Base-by-base conservation (phyloP, 2,113 vertebrate genomes). In the Pteropus alecto region DNA sequence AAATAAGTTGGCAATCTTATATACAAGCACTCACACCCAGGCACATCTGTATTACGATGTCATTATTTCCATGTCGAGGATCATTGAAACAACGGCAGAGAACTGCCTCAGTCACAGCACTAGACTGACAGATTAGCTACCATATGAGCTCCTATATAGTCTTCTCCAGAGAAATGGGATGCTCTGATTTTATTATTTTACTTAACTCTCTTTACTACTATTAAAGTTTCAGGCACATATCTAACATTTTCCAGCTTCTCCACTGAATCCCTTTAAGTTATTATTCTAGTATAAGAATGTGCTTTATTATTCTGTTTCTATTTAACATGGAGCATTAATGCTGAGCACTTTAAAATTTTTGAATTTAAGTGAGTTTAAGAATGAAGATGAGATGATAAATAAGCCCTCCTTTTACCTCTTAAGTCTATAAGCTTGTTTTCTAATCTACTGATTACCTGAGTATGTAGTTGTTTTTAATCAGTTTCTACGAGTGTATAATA, bases 311-410 rank as follows among this genome's bases (percentile, higher is more conserved):
- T 93, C 84, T 90, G 68, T 65, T 83, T 95, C 13, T 91, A 8
- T 68, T 88, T 73, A 28, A 60, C 33, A 35, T 2, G 35, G 15
- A 70, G 22, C 21, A 28, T 87, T 81, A 68, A 65, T 38, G n/a
- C 38, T 63, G 56, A 74, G 13, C 12, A 58, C 18, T 74, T 92
- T 54, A 28, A 19, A 93, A 46, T 51, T 24, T 84, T 48, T 71
- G 14, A 88, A 73, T 30, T 21, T 65, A 92, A 54, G 6, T 78
- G 15, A 38, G 26, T 71, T 97, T 96, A 67, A 81, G 13, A 77
- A 77, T 95, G 70, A 11, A n/a, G 21, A 87, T 43, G 24, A 77
- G 6, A 86, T 89, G 16, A 18, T 63, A 43, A 65, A 73, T 56
- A 76, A 94, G 38, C 5, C 5, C 3, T 46, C 1, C 5, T 94